Evolutionary conservation across 2,797 vertebrate genomes (phyloP), one percentile per base, ranked within the genome.

Genomic region (Coccyzus lansbergi): DNA sequence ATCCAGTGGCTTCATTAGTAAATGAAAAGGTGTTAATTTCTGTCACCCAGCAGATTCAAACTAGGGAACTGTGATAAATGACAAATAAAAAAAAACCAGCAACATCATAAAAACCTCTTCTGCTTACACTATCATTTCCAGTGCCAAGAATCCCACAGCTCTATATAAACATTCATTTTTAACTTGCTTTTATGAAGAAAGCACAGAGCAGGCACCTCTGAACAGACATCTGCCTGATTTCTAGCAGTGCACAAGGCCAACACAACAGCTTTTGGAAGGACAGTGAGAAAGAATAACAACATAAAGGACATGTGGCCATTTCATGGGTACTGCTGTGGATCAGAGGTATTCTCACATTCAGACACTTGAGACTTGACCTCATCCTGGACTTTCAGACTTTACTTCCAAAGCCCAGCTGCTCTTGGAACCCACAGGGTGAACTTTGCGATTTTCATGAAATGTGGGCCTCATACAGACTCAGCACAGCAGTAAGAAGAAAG

Each of bases 111-210:
- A 92, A 84, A 25, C 22, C n/a, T 81, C 53, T 93, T 88, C 55
- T 88, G 88, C 67, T 90, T 95, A 86, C 59, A 62, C 52, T 59
- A 59, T 62, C 34, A 76, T 72, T 91, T 81, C 76, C 65, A 86
- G 58, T 65, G 91, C 79, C 87, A 95, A 95, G 78, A 88, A 90
- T 69, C 65, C 77, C 70, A 83, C 0, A 6, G 91, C 25, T 90
- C 55, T 91, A 81, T 86, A 62, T 69, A 93, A 94, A 95, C 85
- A 86, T 69, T 81, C 46, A 71, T 82, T 91, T 69, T 83, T 53
- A 75, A 74, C 72, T 72, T 78, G 59, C 20, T 91, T 6, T 90
- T 76, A 53, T 0, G n/a, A 90, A 85, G 69, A 87, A 80, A 89
- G 42, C 4, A 3, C 40, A 71, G 62, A 69, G 59, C 71, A 93